phyloP scores from a whole-genome alignment of 1,140 invertebrate species.

The Ephestia elutella region DNA sequence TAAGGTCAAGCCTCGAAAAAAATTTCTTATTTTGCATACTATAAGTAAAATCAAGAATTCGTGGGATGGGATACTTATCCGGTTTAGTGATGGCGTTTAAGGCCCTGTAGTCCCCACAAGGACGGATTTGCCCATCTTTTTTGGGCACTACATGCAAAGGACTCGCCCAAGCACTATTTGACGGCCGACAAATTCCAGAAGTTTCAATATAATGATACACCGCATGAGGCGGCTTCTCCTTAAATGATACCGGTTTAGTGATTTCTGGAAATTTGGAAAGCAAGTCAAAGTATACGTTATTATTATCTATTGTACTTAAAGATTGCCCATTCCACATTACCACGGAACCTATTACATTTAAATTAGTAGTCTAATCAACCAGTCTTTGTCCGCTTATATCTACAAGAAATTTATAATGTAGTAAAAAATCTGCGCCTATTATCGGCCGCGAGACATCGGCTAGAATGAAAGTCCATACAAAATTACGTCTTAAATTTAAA shows the following conservation, averaged over 20 bases:
- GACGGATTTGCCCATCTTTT: background rate
- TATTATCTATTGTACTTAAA: background rate
- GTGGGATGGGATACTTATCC: background rate
- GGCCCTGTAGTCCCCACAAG: background rate
- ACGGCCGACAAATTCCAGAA: slow-evolving; percentile 6
- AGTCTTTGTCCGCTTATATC: background rate
- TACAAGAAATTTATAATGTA: background rate
- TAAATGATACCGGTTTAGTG: background rate
- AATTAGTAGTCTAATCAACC: background rate
- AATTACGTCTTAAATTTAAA: too few species aligned
- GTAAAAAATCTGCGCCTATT: too few species aligned
- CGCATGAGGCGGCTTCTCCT: background rate
- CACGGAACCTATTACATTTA: background rate
- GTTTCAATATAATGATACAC: slow-evolving; percentile 8
- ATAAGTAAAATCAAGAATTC: slow-evolving; percentile 7
- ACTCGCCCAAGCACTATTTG: slow-evolving; percentile 2
- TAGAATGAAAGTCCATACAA: too few species aligned
- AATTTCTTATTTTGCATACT: background rate
- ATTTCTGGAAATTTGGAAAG: background rate
- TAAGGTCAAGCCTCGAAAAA: background rate
- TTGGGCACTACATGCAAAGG: slow-evolving; percentile 7
- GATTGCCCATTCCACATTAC: background rate
- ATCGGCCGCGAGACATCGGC: too few species aligned
- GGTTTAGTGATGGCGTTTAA: slow-evolving; percentile 5
- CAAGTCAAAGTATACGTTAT: background rate